phyloP scores from a whole-genome alignment of 2,888 invertebrate species.

The Tenthredo mesomela region DNA sequence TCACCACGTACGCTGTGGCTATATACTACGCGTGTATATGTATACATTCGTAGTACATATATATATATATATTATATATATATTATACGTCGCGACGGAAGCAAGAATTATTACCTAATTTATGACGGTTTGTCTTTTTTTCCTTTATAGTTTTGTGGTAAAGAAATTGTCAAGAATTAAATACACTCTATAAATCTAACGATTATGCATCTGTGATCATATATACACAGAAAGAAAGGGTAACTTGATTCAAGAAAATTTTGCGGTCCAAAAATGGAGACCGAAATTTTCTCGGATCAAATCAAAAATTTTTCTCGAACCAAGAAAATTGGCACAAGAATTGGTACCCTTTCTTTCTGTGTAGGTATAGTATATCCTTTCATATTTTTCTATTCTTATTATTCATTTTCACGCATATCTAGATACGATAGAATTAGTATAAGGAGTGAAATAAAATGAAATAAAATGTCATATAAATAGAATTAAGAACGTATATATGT shows the following conservation, averaged over 20 bases:
- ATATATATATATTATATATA: too few relatives aligned
- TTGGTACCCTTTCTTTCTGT: too few relatives aligned
- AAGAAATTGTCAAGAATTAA: not conserved
- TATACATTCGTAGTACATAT: too few relatives aligned
- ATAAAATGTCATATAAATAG: not conserved
- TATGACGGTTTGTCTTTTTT: not conserved
- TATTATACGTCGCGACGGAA: slow-evolving; percentile 4
- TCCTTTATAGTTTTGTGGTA: not conserved
- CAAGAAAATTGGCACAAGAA: too few relatives aligned
- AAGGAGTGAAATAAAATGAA: not conserved
- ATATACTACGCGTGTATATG: too few relatives aligned
- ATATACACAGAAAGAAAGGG: too few relatives aligned
- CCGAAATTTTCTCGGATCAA: too few relatives aligned
- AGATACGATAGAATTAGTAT: not conserved
- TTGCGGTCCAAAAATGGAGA: too few relatives aligned
- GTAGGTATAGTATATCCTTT: not conserved
- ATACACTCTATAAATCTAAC: not conserved
- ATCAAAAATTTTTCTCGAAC: too few relatives aligned
- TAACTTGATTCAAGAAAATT: too few relatives aligned
- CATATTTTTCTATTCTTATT: not conserved
- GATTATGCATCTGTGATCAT: not conserved
- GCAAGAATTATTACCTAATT: not conserved
- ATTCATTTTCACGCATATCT: not conserved
- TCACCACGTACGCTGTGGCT: not conserved
- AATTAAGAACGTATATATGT: not conserved